Evolutionary conservation across 1,140 invertebrate species (phyloP).

Genomic region (Cydia pomonella): DNA sequence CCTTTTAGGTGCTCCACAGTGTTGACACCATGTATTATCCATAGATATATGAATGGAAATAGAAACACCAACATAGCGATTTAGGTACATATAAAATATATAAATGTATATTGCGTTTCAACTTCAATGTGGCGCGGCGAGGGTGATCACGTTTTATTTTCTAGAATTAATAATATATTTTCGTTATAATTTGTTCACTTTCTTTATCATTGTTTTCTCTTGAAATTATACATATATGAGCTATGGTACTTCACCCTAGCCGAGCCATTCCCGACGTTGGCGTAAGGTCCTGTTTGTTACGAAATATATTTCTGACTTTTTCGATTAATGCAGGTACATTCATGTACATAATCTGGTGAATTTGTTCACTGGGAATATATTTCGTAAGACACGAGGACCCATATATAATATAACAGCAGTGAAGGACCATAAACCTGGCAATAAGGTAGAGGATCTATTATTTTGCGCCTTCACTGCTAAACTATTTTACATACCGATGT

Average conservation of each 20-base stretch:
- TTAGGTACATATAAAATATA: constrained; percentile 72
- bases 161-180: constrained; percentile 73
- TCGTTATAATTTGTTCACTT: constrained; percentile 65
- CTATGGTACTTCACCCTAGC: constrained; percentile 51
- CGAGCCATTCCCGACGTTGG: constrained; percentile 48
- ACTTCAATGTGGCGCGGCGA: constrained; percentile 47
- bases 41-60: constrained; percentile 73
- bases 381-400: constrained; percentile 56
- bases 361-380: constrained; percentile 38
- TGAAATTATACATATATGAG: constrained; percentile 55
- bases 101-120: constrained; percentile 58
- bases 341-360: constrained; percentile 23
- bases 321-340: constrained; percentile 37
- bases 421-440: constrained; percentile 52
- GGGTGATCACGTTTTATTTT: constrained; percentile 52
- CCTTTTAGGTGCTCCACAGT: constrained; percentile 48
- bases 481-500: constrained; percentile 78
- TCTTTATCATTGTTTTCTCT: constrained; percentile 67
- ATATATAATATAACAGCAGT: constrained; percentile 43
- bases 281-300: constrained; percentile 51
- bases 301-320: constrained; percentile 49
- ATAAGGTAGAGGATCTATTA: constrained; percentile 42
- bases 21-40: constrained; percentile 62
- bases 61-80: constrained; percentile 78
- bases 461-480: constrained; percentile 57